Percentiles rank a stretch among this genome's conserved stretches.
Evolutionary conservation across 2,113 vertebrate species (phyloP).

Genomic region (Rhineura floridana): DNA sequence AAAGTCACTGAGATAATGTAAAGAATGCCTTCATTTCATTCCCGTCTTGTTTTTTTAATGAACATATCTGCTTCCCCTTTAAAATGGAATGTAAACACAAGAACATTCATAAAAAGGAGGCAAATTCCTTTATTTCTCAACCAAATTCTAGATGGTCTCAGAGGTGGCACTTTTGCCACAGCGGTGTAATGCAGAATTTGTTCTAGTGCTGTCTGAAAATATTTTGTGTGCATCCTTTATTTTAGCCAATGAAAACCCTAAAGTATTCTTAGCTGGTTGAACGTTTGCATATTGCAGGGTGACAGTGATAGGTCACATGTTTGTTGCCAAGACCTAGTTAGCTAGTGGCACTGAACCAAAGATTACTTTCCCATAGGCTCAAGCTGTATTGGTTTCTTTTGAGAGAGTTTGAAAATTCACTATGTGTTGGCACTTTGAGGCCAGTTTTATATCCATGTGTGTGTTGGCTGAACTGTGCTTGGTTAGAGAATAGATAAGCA

Average conservation of each 20-base stretch:
- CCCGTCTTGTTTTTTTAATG: slow-evolving; percentile 44
- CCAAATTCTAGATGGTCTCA: slow-evolving; percentile 60
- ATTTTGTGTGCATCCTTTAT: slow-evolving; percentile 60
- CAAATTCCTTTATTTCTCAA: slow-evolving; percentile 55
- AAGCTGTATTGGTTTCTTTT: neutral
- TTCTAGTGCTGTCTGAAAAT: slow-evolving; percentile 63
- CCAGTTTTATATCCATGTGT: neutral
- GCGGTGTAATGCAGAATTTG: slow-evolving; percentile 56
- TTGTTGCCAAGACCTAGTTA: slow-evolving; percentile 41
- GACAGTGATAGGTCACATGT: slow-evolving; percentile 61
- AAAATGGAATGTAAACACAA: slow-evolving; percentile 62
- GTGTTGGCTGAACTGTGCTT: neutral
- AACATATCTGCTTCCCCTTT: slow-evolving; percentile 59
- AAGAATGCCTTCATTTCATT: slow-evolving; percentile 41
- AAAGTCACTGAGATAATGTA: slow-evolving; percentile 19
- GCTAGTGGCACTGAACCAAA: slow-evolving; percentile 25
- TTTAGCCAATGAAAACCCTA: slow-evolving; percentile 48
- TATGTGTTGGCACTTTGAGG: neutral
- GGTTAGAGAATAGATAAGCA: too few relatives aligned
- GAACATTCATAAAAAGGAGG: slow-evolving; percentile 59
- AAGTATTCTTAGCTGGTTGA: slow-evolving; percentile 54
- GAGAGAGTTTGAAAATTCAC: neutral
- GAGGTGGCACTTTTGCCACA: slow-evolving; percentile 49
- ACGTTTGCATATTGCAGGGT: slow-evolving; percentile 43
- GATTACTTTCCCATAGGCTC: neutral